Evolutionary conservation across 1,140 invertebrate genomes (phyloP), one percentile per base, ranked within the genome.

Genomic region (Orussus abietinus): DNA sequence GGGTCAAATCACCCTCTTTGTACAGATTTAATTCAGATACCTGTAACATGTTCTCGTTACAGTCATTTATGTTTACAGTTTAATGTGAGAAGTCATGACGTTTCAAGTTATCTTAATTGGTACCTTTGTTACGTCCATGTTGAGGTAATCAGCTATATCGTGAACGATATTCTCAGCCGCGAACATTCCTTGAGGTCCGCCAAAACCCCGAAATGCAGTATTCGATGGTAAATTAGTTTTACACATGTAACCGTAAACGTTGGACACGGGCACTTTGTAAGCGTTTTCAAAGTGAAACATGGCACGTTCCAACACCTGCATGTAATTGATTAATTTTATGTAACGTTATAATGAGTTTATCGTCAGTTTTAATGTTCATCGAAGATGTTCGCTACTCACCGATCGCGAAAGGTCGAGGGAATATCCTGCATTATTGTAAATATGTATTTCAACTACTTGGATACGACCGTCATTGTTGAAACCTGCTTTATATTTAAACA

Each of bases 141-240:
- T 75, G 10, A 92, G 66, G 52, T 78, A 80, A 30, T 80, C 76
- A 3, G 91, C 89, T 12, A 94, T 77, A 50, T 89, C 80, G 32
- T 83, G 74, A 14, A 92, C 77, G 28, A 91, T 83, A 47, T 77
- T 81, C 72, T 96, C 92, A 1, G 78, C 82, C 2, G 82, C 76
- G 59, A 91, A 85, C 90, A 93, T 93, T 18, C 85, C 90, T 66
- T 94, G 91, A 0, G 91, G 91, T 0, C 84, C 90, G 9, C 91
- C 90, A 61, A 93, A 94, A 10, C 90, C 91, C 49, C 91, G 71
- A 56, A 93, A 95, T 4, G 92, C 92, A 0, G 92, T 95, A 55
- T 93, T 94, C 0, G 90, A 90, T 0, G 88, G 82, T 13, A 92
- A 62, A 75, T 94, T 92, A 0, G 91, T 94, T 67, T 80, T 87